Evolutionary conservation across 2,888 invertebrate species (phyloP).

Genomic region (Camptogramma bilineatum): DNA sequence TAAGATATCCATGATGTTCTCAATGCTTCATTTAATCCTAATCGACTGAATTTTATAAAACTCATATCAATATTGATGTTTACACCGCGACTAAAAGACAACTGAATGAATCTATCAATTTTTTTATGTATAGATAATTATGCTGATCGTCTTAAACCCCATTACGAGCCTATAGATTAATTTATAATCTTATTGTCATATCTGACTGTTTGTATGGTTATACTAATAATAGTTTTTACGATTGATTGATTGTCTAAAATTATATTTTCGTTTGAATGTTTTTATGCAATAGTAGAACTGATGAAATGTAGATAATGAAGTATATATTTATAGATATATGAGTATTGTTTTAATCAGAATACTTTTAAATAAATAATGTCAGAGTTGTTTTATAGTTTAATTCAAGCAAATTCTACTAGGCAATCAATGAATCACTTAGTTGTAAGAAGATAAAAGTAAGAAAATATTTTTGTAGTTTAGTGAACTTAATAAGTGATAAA

Average conservation of each 20-base stretch:
- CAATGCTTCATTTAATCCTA: conserved; percentile 44
- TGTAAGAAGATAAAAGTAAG: conserved; percentile 64
- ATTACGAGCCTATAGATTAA: conserved; percentile 52
- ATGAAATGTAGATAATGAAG: neutral
- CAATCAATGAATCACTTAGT: conserved; percentile 58
- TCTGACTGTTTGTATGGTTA: conserved; percentile 45
- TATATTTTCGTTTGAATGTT: conserved; percentile 1
- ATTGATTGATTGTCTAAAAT: conserved; percentile 46
- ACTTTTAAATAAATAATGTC: neutral
- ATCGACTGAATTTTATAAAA: conserved; percentile 65
- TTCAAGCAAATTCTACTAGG: conserved; percentile 14
- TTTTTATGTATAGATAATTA: conserved; percentile 50
- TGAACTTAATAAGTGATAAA: conserved; percentile 65
- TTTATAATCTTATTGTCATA: conserved; percentile 31
- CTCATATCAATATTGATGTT: conserved; percentile 62
- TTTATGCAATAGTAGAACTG: neutral
- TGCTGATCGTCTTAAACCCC: conserved; percentile 54
- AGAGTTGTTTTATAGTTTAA: neutral
- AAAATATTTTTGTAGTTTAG: conserved; percentile 71
- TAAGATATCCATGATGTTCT: conserved; percentile 12
- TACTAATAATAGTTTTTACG: conserved; percentile 38
- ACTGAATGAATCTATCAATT: conserved; percentile 62
- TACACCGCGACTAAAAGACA: conserved; percentile 49
- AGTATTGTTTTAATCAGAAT: neutral
- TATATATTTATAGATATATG: neutral